Evolutionary conservation across 2,888 invertebrate genomes (phyloP), one percentile per base, ranked within the genome.

Genomic region (Eristalinus aeneus): DNA sequence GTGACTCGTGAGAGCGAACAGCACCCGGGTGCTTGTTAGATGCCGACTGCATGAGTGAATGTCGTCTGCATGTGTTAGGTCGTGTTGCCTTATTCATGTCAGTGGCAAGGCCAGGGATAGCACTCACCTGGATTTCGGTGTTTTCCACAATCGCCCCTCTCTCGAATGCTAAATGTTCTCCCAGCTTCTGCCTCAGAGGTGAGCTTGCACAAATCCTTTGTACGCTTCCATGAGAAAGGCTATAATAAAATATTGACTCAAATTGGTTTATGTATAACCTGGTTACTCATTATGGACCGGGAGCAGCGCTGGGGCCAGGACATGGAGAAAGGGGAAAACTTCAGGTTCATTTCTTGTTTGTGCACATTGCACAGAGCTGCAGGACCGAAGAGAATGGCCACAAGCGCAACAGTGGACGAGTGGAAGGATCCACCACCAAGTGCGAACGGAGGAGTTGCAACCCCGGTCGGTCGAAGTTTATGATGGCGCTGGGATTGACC

Each of bases 21-120:
- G 46, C n/a, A 46, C 46, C 46, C 16, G 8, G 46, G 46, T 46
- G 46, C 46, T 46, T 46, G 46, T 22, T 56, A 27, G 71, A 36
- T 36, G 16, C 64, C 34, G 16, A 27, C 23, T 69, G 46, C 64
- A 36, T 60, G 75, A 81, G 53, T 61, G 46, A 67, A 63, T 64
- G 36, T 56, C 56, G 31, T 68, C 16, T 27, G 60, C 36, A 10
- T 73, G 27, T 56, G 10, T 46, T 60, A 36, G 11, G 60, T 68
- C 68, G 73, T 73, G 74, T 74, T 80, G 74, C 68, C 63, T 68
- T 61, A 68, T 73, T 80, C 79, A 78, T 78, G 78, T 78, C 78
- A 67, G 64, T 78, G 58, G 58, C 78, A 72, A 63, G 68, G 68
- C 11, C 68, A 63, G 36, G 61, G 61, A 63, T 32, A 32, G 60